These are phyloP conservation scores for Ellobium chinense DNA, from an alignment of 2,888 invertebrate genomes.

Conservation along the genomic window DNA sequence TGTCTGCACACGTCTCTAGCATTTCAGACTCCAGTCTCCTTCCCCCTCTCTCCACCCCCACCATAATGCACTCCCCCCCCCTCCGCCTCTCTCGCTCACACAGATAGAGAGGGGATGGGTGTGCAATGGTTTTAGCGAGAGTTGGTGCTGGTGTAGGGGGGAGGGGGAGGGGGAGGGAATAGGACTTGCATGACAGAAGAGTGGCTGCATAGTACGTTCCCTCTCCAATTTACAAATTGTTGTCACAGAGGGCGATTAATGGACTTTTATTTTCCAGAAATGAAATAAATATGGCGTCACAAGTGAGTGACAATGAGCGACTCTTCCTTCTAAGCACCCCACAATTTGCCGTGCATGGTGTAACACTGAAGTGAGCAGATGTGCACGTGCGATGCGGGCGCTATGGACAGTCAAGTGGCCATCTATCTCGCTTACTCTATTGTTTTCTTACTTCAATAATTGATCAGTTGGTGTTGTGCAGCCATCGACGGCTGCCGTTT, in stretches of 20 bases:
- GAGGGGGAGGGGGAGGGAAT: too few relatives aligned
- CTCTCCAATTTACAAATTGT: neutral
- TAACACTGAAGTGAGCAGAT: slow-evolving; percentile 24
- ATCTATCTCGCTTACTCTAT: slow-evolving; percentile 32
- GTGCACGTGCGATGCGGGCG: slow-evolving; percentile 19
- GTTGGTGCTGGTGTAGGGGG: too few relatives aligned
- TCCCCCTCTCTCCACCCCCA: too few relatives aligned
- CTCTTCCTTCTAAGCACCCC: neutral
- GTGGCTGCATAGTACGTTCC: neutral
- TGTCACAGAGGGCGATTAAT: neutral
- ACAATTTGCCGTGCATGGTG: slow-evolving; percentile 12
- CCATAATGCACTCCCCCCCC: too few relatives aligned
- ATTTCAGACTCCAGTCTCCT: too few relatives aligned
- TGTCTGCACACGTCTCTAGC: too few relatives aligned
- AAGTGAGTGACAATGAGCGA: slow-evolving; percentile 3
- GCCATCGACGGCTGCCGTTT: neutral
- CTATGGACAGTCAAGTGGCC: neutral
- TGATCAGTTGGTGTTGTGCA: slow-evolving; percentile 11
- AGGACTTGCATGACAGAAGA: too few relatives aligned
- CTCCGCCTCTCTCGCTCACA: too few relatives aligned
- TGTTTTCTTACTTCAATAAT: slow-evolving; percentile 25
- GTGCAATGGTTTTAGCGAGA: too few relatives aligned
- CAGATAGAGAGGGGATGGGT: too few relatives aligned
- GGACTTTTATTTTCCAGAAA: neutral
- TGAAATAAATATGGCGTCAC: neutral